These are phyloP conservation scores for Grus americana DNA, from an alignment of 2,113 vertebrate genomes.

Conservation along the genomic window DNA sequence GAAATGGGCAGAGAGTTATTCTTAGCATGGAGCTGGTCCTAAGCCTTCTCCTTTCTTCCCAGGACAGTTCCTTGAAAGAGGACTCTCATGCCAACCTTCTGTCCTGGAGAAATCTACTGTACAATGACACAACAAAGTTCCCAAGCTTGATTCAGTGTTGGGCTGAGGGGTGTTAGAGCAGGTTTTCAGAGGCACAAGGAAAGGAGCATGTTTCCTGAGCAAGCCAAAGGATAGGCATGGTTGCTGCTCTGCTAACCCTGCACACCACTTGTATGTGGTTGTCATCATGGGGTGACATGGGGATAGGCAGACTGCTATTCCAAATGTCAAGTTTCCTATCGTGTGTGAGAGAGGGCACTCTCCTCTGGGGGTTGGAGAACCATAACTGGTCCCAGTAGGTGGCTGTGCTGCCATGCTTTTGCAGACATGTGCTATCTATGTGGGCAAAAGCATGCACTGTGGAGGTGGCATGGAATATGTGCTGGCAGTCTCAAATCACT, in stretches of 20 bases:
- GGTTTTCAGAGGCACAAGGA: neutral
- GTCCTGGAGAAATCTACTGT: neutral
- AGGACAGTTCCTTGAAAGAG: neutral
- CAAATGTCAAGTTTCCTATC: neutral
- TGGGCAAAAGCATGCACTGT: neutral
- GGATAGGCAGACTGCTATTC: neutral
- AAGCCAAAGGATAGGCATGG: neutral
- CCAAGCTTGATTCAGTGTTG: neutral
- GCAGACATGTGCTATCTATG: neutral
- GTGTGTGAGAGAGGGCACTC: neutral
- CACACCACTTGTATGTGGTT: neutral
- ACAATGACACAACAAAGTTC: neutral
- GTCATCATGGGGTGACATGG: neutral
- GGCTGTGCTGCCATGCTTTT: neutral
- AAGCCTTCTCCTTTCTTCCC: neutral
- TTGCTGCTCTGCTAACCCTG: neutral
- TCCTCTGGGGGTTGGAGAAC: neutral
- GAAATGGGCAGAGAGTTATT: neutral
- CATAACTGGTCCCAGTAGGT: neutral
- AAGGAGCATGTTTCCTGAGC: neutral
- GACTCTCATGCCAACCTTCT: neutral
- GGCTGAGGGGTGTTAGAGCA: neutral
- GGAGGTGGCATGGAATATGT: neutral
- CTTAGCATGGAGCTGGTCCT: neutral
- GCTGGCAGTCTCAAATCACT: neutral